These are phyloP conservation scores for Lissocephala sabroskyi DNA, from an alignment of 2,888 invertebrate genomes.

Conservation along the genomic window DNA sequence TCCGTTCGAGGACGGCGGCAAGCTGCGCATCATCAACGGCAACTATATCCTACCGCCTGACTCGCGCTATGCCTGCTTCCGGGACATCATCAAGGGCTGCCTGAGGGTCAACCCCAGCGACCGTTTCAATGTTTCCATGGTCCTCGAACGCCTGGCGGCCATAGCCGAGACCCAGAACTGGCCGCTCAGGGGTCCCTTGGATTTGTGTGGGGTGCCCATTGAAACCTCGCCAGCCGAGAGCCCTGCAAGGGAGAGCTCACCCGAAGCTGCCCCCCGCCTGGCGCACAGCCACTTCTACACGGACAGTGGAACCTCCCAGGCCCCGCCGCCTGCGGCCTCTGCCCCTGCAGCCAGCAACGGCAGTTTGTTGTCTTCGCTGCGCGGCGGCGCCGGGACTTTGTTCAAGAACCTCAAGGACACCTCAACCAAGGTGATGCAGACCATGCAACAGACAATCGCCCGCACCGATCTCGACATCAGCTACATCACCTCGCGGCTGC, in stretches of 20 bases:
- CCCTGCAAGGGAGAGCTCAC: constrained; percentile 31
- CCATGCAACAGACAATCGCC: constrained; percentile 93
- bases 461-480: constrained; percentile 92
- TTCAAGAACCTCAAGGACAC: constrained; percentile 96
- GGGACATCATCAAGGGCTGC: constrained; percentile 91
- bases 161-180: constrained; percentile 89
- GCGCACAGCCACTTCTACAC: constrained; percentile 56
- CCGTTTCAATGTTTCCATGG: constrained; percentile 83
- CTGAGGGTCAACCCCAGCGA: constrained; percentile 87
- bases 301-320: constrained; percentile 35
- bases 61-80: constrained; percentile 86
- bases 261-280: constrained; percentile 3
- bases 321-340: constrained; percentile 15
- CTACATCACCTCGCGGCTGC: constrained; percentile 91
- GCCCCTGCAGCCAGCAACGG: constrained; percentile 58
- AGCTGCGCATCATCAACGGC: constrained; percentile 95
- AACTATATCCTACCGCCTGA: constrained; percentile 91
- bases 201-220: constrained; percentile 67
- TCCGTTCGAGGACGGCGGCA: constrained; percentile 97
- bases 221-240: constrained; percentile 58
- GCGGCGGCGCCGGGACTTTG: constrained; percentile 93
- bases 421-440: constrained; percentile 96
- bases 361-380: constrained; percentile 87
- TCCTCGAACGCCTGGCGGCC: constrained; percentile 89
- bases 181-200: constrained; percentile 85